phyloP scores from a whole-genome alignment of 92 coral and sea anemone genomes.

The Micromussa lordhowensis region DNA sequence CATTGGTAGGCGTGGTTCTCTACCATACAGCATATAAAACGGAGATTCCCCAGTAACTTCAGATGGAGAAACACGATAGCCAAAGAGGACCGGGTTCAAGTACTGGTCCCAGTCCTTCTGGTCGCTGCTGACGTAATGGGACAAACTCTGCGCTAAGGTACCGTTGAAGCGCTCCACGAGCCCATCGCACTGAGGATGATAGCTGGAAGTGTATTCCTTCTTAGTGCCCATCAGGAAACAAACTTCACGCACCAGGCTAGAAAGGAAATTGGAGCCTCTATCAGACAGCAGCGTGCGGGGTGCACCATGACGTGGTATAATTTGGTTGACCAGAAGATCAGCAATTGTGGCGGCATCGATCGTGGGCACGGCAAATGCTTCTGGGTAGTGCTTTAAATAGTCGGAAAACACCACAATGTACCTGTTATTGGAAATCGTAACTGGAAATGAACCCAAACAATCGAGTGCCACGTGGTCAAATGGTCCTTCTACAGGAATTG shows the following conservation, averaged over 20 bases:
- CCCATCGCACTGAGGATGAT: background rate
- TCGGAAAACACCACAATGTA: constrained; percentile 71
- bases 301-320: constrained; percentile 53
- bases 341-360: constrained; percentile 55
- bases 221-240: constrained; percentile 41
- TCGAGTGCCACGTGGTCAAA: constrained; percentile 62
- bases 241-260: constrained; percentile 46
- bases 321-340: constrained; percentile 28
- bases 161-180: too few relatives aligned
- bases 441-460: constrained; percentile 72
- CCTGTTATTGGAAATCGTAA: constrained; percentile 57
- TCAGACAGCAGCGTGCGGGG: constrained; percentile 50
- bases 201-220: background rate
- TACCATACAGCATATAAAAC: background rate
- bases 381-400: constrained; percentile 46
- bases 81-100: constrained; percentile 6
- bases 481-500: constrained; percentile 15
- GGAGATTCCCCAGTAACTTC: background rate
- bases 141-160: too few relatives aligned
- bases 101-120: background rate
- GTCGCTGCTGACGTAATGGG: background rate
- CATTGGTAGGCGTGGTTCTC: background rate
- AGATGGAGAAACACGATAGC: background rate
- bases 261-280: constrained; percentile 49
- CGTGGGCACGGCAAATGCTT: constrained; percentile 56